These are phyloP conservation scores for Platycheirus rosarum DNA, from an alignment of 2,888 invertebrate species.

Conservation along the genomic window DNA sequence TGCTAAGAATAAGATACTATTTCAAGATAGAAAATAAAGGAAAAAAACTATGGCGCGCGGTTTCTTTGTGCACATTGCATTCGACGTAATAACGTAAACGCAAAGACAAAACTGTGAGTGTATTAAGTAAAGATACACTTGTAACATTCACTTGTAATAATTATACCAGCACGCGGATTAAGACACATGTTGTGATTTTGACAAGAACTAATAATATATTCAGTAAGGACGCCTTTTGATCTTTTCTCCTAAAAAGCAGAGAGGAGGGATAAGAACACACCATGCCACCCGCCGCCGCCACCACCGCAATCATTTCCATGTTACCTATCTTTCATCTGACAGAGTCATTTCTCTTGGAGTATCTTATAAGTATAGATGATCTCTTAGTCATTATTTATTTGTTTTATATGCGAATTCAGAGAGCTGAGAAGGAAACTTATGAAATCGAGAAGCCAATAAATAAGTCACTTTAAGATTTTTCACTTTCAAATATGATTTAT, in stretches of 20 bases:
- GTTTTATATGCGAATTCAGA: conserved; percentile 9
- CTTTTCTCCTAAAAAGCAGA: conserved; percentile 44
- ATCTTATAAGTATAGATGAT: conserved; percentile 38
- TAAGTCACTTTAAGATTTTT: not conserved
- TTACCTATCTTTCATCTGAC: conserved; percentile 13
- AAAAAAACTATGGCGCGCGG: conserved; percentile 50
- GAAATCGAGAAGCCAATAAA: conserved; percentile 37
- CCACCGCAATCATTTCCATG: not conserved
- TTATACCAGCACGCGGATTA: conserved; percentile 72
- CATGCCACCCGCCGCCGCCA: not conserved
- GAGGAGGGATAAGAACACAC: not conserved
- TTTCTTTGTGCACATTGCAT: conserved; percentile 56
- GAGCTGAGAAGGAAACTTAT: conserved; percentile 17
- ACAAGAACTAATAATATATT: conserved; percentile 83
- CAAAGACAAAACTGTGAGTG: conserved; percentile 41
- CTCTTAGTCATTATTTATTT: conserved; percentile 20
- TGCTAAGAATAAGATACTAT: conserved; percentile 46
- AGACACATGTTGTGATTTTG: conserved; percentile 81
- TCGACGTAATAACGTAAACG: too few relatives aligned
- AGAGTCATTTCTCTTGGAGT: conserved; percentile 48
- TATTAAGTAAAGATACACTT: conserved; percentile 67
- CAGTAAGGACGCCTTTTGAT: conserved; percentile 81
- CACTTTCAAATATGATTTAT: not conserved
- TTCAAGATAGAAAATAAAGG: conserved; percentile 40
- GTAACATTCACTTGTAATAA: conserved; percentile 73